Evolutionary conservation across 2,113 vertebrate species (phyloP).

Genomic region (Sinocyclocheilus maitianheensis): DNA sequence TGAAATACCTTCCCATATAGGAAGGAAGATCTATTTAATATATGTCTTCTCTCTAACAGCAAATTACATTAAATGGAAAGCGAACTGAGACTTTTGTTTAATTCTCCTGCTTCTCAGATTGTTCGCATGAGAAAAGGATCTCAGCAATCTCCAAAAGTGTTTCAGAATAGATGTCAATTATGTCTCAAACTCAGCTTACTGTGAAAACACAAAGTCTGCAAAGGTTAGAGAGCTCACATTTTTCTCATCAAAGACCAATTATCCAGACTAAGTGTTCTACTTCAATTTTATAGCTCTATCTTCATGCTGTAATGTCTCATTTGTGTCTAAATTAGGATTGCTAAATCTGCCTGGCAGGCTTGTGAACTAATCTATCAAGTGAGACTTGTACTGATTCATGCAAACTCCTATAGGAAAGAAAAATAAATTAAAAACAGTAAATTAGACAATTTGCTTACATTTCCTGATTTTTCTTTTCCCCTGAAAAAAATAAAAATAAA

Average conservation of each 20-base stretch:
- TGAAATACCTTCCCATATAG: not conserved
- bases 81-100: not conserved
- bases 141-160: not conserved
- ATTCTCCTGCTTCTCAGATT: not conserved
- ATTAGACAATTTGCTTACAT: not conserved
- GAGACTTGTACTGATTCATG: not conserved
- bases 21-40: not conserved
- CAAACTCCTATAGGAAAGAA: not conserved
- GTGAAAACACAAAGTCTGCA: not conserved
- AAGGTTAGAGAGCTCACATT: not conserved
- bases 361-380: not conserved
- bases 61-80: not conserved
- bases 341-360: not conserved
- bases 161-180: too few species aligned
- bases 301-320: not conserved
- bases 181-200: not conserved
- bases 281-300: not conserved
- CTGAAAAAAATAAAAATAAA: too few species aligned
- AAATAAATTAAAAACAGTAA: not conserved
- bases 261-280: not conserved
- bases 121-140: not conserved
- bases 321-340: not conserved
- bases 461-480: too few species aligned
- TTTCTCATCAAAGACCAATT: slow-evolving; percentile 9
- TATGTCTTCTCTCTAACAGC: not conserved